Conservation (phyloP, 2,113 vertebrate genomes). For the Phyllopteryx taeniolatus region DNA sequence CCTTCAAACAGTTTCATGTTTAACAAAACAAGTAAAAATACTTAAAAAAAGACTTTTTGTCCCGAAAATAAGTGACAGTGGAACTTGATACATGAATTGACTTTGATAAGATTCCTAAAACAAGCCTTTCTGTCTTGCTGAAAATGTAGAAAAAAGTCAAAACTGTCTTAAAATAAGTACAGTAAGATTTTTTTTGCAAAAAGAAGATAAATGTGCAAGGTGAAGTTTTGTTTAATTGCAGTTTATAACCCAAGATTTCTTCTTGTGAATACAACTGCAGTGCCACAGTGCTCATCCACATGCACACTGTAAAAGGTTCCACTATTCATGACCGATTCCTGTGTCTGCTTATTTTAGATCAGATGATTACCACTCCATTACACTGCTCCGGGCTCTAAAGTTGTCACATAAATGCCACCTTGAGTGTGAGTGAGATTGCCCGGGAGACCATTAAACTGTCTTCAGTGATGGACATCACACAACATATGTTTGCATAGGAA, state of each 20-base stretch:
- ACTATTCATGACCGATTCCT: slow-evolving; percentile 17
- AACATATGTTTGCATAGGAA: slow-evolving; percentile 8
- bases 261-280: neutral
- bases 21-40: too few species aligned
- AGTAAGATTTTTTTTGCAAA: too few species aligned
- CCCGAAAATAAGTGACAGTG: too few species aligned
- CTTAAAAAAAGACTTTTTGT: too few species aligned
- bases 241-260: neutral
- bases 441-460: slow-evolving; percentile 37
- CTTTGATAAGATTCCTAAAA: too few species aligned
- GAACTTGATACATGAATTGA: too few species aligned
- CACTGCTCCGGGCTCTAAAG: slow-evolving; percentile 20
- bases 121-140: too few species aligned
- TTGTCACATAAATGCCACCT: slow-evolving; percentile 28
- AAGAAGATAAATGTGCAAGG: too few species aligned
- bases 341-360: slow-evolving; percentile 27
- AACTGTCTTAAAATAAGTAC: too few species aligned
- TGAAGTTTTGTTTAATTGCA: too few species aligned
- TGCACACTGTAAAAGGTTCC: neutral
- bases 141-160: too few species aligned
- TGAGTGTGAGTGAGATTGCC: neutral
- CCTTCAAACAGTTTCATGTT: neutral
- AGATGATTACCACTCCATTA: slow-evolving; percentile 32
- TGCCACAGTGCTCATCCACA: neutral
- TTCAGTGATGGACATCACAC: slow-evolving; percentile 23